Evolutionary conservation across 2,113 vertebrate genomes (phyloP), one percentile per base, ranked within the genome.

Genomic region (Heteronetta atricapilla): DNA sequence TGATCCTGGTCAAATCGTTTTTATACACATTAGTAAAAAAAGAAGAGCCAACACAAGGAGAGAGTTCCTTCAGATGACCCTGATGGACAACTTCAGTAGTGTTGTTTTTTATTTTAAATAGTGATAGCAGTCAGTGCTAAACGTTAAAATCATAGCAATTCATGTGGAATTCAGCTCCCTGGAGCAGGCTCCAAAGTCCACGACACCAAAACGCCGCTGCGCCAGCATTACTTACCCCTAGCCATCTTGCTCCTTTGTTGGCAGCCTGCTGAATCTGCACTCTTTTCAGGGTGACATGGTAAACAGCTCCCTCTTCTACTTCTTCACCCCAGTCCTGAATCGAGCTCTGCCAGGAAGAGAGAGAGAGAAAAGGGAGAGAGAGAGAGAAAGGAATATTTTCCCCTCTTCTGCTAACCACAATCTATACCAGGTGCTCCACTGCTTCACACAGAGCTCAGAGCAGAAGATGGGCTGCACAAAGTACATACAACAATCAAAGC

Each of bases 301-400:
- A 99, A 96, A 99, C 96, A 87, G 99, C 99, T 91, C 99, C 99
- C 92, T 99, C 99, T 98, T 99, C 99, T 29, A 99, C 98, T 97
- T 99, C 99, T 98, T 99, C 99, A 94, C 99, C 99, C 98, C 98
- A 98, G 89, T 99, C 98, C 98, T 99, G 99, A 98, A 99, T 98
- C 8, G 99, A 99, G 98, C 97, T 99, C 99, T 99, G 98, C 69
- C 96, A 84, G 48, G 93, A 82, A 95, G 75, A 75, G 52, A 62
- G 72, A 68, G 78, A 94, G 90, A 63, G 53, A 44, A 48, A 40
- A 16, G 58, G 60, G 40, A 38, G 7, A n/a, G 4, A 10, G 12
- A 68, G 29, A 62, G 81, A 88, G 74, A 95, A 89, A 46, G 28
- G 38, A 77, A 36, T 4, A 9, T 87, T 96, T 36, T 58, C 53